Evolutionary conservation across 2,113 vertebrate genomes (phyloP).

Genomic region (Bucco capensis): DNA sequence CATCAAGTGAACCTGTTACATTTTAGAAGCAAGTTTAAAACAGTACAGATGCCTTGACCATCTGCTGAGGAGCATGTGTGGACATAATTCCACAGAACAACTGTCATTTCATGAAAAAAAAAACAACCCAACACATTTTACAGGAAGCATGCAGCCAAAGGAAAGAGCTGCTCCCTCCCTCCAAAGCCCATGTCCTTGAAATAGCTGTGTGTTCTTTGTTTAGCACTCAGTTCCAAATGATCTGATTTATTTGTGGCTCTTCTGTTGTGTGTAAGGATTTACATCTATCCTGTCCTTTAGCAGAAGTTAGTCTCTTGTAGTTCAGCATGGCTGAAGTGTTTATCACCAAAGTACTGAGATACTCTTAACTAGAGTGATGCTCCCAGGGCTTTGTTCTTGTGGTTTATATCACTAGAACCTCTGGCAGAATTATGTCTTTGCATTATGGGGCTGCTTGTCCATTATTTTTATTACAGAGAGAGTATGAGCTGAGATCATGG

Average conservation of each 20-base stretch:
- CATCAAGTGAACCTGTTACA: slow-evolving; percentile 7
- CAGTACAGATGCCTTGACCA: neutral
- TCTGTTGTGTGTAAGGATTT: neutral
- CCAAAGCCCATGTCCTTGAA: neutral
- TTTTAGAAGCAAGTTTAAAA: neutral
- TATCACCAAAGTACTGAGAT: neutral
- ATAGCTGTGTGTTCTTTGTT: neutral
- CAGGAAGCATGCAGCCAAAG: neutral
- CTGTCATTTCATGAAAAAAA: neutral
- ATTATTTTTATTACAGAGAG: neutral
- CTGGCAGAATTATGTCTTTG: neutral
- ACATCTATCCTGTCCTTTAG: neutral
- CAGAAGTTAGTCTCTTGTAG: neutral
- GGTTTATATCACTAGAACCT: neutral
- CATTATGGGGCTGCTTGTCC: neutral
- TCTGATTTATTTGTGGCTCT: neutral
- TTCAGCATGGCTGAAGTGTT: neutral
- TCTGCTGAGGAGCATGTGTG: neutral
- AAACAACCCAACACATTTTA: neutral
- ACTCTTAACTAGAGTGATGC: neutral
- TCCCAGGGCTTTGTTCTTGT: neutral
- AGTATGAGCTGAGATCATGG: neutral
- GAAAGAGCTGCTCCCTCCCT: neutral
- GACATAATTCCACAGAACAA: neutral
- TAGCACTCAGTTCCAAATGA: neutral